phyloP scores from a whole-genome alignment of 2,797 vertebrate species.

The Merluccius polli region DNA sequence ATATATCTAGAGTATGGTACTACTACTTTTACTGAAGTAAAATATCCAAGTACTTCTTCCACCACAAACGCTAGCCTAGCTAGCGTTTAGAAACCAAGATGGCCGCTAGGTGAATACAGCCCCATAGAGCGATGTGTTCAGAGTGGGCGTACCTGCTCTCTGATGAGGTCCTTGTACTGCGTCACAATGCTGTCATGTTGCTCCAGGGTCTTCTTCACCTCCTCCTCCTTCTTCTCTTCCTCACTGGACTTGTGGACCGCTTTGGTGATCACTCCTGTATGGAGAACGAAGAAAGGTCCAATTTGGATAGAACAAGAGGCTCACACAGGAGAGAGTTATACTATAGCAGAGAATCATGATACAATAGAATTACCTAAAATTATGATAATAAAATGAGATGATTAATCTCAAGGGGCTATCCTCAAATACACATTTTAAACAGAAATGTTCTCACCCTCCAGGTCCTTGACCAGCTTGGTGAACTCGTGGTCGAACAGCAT shows the following conservation, averaged over 20 bases:
- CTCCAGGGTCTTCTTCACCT: constrained; percentile 96
- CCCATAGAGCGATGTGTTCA: background rate
- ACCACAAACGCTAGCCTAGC: background rate
- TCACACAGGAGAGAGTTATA: too few relatives aligned
- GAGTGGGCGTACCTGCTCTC: constrained; percentile 85
- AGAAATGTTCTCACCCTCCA: constrained; percentile 83
- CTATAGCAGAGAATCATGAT: background rate
- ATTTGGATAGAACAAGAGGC: too few relatives aligned
- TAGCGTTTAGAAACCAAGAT: background rate
- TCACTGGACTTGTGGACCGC: constrained; percentile 96
- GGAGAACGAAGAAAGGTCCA: background rate
- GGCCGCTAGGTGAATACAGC: background rate
- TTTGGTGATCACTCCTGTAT: constrained; percentile 90
- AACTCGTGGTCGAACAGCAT: constrained; percentile 99
- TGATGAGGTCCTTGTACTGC: constrained; percentile 95
- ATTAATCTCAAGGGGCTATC: background rate
- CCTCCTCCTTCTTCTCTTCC: constrained; percentile 97
- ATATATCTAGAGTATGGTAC: too few relatives aligned
- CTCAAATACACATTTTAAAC: background rate
- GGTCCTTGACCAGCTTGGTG: constrained; percentile 94
- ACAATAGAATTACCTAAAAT: background rate
- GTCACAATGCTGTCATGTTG: constrained; percentile 97
- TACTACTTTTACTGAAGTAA: too few relatives aligned
- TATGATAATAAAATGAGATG: background rate
- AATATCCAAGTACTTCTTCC: too few relatives aligned